Evolutionary conservation across 2,888 invertebrate genomes (phyloP).

Genomic region (Epirrhoe alternata): DNA sequence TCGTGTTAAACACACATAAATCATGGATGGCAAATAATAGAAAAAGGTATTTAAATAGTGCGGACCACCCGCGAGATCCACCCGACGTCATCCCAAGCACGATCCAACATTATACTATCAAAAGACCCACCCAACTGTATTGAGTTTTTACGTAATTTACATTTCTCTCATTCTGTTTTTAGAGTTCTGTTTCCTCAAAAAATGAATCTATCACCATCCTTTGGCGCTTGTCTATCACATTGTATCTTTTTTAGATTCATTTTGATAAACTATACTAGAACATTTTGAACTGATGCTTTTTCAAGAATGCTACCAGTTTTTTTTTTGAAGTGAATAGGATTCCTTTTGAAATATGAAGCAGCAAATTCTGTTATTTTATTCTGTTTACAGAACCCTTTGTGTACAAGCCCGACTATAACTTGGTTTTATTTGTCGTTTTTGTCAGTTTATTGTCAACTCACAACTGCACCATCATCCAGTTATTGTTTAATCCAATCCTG

Average conservation of each 20-base stretch:
- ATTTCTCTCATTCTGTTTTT: slow-evolving; percentile 63
- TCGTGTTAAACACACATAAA: slow-evolving; percentile 79
- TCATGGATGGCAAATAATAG: slow-evolving; percentile 79
- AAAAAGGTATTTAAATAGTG: slow-evolving; percentile 79
- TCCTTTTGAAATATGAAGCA: background rate
- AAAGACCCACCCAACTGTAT: slow-evolving; percentile 71
- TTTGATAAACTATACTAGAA: background rate
- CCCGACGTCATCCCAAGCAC: slow-evolving; percentile 64
- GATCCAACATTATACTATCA: slow-evolving; percentile 79
- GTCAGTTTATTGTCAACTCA: slow-evolving; percentile 43
- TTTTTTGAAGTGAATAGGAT: background rate
- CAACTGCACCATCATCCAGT: slow-evolving; percentile 65
- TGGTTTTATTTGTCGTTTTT: slow-evolving; percentile 27
- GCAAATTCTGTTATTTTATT: slow-evolving; percentile 2
- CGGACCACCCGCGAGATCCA: slow-evolving; percentile 80
- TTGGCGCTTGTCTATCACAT: background rate
- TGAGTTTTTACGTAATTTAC: slow-evolving; percentile 78
- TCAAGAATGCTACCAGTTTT: background rate
- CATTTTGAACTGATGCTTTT: background rate
- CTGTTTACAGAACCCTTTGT: slow-evolving; percentile 15
- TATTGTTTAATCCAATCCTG: slow-evolving; percentile 59
- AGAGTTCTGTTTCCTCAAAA: slow-evolving; percentile 42
- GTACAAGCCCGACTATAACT: slow-evolving; percentile 1
- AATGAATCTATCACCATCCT: slow-evolving; percentile 52
- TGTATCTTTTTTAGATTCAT: background rate